Conservation (phyloP, 2,113 vertebrate species). For the Mellivora capensis region DNA sequence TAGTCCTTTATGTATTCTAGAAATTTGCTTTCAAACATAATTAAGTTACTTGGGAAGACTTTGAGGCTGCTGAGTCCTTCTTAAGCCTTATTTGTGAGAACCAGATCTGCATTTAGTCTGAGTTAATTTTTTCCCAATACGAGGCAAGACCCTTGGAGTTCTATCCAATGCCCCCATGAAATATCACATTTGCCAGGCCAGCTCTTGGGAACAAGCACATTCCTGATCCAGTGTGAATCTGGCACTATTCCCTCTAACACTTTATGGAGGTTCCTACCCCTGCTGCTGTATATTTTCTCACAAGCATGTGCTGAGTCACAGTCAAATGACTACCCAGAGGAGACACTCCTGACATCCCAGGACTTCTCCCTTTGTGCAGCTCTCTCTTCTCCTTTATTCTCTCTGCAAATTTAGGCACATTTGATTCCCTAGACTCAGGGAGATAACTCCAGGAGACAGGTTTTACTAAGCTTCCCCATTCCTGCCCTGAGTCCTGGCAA, state of each 20-base stretch:
- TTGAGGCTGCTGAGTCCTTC: background rate
- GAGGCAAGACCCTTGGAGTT: background rate
- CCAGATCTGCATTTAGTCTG: background rate
- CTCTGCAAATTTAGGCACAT: background rate
- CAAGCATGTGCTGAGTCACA: background rate
- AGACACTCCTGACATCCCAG: background rate
- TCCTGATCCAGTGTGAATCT: background rate
- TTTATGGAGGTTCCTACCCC: background rate
- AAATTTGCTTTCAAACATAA: background rate
- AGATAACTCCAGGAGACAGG: background rate
- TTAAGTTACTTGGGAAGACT: background rate
- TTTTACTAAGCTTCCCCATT: background rate
- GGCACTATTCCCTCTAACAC: background rate
- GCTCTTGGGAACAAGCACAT: background rate
- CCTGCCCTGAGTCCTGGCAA: background rate
- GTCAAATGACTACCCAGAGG: background rate
- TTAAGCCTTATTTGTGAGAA: background rate
- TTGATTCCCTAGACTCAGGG: background rate
- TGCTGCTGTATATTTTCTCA: background rate
- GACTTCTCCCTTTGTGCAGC: background rate
- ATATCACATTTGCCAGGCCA: background rate
- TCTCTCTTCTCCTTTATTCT: background rate
- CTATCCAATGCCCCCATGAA: background rate
- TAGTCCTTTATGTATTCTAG: background rate
- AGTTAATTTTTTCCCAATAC: background rate